Evolutionary conservation across 1,140 invertebrate species (phyloP), one percentile per base, ranked within the genome.

Genomic region (Drosophila teissieri): DNA sequence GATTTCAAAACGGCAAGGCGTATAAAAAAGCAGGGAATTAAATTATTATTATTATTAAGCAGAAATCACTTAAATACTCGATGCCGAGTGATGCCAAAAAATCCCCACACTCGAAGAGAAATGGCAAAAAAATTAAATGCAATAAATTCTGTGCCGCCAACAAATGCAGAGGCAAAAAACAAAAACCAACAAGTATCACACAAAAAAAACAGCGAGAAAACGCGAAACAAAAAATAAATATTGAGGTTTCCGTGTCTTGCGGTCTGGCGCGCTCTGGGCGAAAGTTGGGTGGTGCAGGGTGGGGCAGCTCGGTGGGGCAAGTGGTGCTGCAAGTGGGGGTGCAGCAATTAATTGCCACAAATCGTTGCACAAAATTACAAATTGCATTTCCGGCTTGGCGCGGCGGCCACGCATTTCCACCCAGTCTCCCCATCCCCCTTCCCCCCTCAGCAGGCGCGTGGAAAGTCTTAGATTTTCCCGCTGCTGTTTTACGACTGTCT

Each of bases 181-280:
- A 36, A 67, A 34, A 36, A 60, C 22, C 19, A 24, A 4, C 40
- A 60, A 64, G 34, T 40, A 24, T 34, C 49, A 39, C 37, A 69
- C 54, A 39, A 46, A 46, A 36, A 36, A 34, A 19, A n/a, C n/a
- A 22, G 31, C 34, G 22, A 69, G 52, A 54, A 55, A n/a, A 24
- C 19, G 22, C 36, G 37, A 39, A 73, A 45, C 56, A 51, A 42
- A 60, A 80, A 70, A 72, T 63, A 65, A 69, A 49, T 74, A 85
- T 86, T 89, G 83, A 76, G 83, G 83, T 86, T 86, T 86, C 72
- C 80, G 83, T 86, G 83, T 86, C 83, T 86, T 61, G 84, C 76
- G 72, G 79, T 88, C 82, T 85, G 78, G 81, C 81, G 81, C 77
- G 55, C 73, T 62, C 61, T 52, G 39, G 31, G 51, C 14, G 31